Evolutionary conservation across 2,888 invertebrate genomes (phyloP).

Genomic region (Pinctada fucata): DNA sequence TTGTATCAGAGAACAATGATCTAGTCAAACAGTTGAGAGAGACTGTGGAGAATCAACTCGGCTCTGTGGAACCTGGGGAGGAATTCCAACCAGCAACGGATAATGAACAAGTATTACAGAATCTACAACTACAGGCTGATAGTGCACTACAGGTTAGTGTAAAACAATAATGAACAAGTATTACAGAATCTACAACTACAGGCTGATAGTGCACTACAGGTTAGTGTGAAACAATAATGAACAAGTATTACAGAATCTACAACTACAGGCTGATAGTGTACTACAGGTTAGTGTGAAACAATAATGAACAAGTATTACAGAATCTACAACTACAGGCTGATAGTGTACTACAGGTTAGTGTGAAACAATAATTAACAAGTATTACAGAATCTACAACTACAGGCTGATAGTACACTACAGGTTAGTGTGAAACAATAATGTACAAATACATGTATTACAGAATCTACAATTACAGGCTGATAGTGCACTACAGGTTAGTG

Average conservation of each 20-base stretch:
- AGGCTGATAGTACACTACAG: conserved; percentile 62
- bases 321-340: conserved; percentile 68
- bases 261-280: conserved; percentile 63
- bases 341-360: conserved; percentile 58
- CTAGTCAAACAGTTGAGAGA: conserved; percentile 58
- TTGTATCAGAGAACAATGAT: conserved; percentile 62
- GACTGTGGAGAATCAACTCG: conserved; percentile 56
- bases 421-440: conserved; percentile 35
- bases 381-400: conserved; percentile 64
- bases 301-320: conserved; percentile 62
- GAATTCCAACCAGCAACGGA: conserved; percentile 42
- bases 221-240: conserved; percentile 52
- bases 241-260: conserved; percentile 64
- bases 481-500: conserved; percentile 58
- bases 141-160: conserved; percentile 58
- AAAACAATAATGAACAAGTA: too few species aligned
- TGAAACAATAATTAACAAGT: conserved; percentile 57
- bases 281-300: conserved; percentile 51
- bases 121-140: conserved; percentile 66
- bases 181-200: conserved; percentile 65
- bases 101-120: conserved; percentile 64
- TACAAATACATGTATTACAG: conserved; percentile 42
- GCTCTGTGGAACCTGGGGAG: conserved; percentile 20
- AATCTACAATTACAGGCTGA: conserved; percentile 68
- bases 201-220: conserved; percentile 62